Base-by-base conservation (phyloP, 2,113 vertebrate genomes). In the Oncorhynchus masou region DNA sequence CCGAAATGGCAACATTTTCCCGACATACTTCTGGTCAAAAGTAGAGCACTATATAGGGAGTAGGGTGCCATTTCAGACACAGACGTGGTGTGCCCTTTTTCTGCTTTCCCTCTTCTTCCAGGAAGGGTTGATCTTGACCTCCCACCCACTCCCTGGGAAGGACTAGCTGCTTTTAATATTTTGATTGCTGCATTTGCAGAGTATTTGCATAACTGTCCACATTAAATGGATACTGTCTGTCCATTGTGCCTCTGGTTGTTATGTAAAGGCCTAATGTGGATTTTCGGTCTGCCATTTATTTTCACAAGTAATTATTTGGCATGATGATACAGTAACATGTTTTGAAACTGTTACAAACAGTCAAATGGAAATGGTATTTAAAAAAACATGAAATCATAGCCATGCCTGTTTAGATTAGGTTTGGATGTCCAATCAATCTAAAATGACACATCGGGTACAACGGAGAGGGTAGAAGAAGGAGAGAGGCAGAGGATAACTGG, bases 171-270 rank as follows among this genome's bases (percentile, higher is more conserved):
- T 73, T 76, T 80, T 74, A 84, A 79, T 72, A 27, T 22, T 73
- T 64, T 4, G 59, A 70, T 69, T 6, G 22, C 54, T 51, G 59
- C 24, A 67, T 74, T 81, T 74, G 31, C 16, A 51, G 51, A 66
- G 71, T 22, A 76, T 84, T 82, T 82, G 75, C 70, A 82, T 84
- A 71, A 76, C 60, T 60, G 29, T 34, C 70, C 16, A 22, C 45
- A 54, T 24, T 75, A 49, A 45, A 29, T 34, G 15, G 2, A 2
- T 19, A 31, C 34, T 67, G 67, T 49, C 72, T 45, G 9, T 45
- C 39, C 74, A 59, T 27, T 75, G 64, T 22, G 49, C 54, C 45
- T 60, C 4, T 67, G 62, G 24, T 13, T 31, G 15, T 31, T 67
- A 67, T 67, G 65, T 67, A 67, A 67, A 67, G 67, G 5, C 19